Evolutionary conservation across 2,113 vertebrate species (phyloP).

Genomic region (Corydoras sp.): DNA sequence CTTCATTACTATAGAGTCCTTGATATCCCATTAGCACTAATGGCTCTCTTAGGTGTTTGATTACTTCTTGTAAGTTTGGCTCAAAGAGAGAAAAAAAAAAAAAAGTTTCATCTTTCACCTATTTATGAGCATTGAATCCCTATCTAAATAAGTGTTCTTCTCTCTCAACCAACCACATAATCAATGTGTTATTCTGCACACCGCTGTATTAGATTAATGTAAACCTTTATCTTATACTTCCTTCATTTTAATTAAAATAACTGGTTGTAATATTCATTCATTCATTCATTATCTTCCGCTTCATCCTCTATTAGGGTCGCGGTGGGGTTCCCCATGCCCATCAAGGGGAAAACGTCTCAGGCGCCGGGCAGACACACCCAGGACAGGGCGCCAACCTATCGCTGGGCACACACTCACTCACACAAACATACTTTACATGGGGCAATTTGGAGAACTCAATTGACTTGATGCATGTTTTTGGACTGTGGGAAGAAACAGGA

Average conservation of each 20-base stretch:
- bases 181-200: not conserved
- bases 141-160: conserved; percentile 2
- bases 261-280: not conserved
- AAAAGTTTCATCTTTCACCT: conserved; percentile 2
- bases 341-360: no score
- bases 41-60: conserved; percentile 58
- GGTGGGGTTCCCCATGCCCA: no score
- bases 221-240: not conserved
- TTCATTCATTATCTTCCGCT: not conserved
- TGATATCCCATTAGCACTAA: conserved; percentile 55
- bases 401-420: no score
- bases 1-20: conserved; percentile 51
- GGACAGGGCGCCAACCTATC: no score
- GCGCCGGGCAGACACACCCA: no score
- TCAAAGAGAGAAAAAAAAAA: conserved; percentile 20
- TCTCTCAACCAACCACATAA: not conserved
- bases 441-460: no score
- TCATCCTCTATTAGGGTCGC: no score
- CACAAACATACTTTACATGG: no score
- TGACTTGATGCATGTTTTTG: no score
- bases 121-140: conserved; percentile 16
- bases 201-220: not conserved
- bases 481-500: no score
- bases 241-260: conserved; percentile 5
- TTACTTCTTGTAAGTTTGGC: conserved; percentile 50